These are phyloP conservation scores for Diadumene lineata DNA, from an alignment of 92 coral and sea anemone genomes.

Conservation along the genomic window DNA sequence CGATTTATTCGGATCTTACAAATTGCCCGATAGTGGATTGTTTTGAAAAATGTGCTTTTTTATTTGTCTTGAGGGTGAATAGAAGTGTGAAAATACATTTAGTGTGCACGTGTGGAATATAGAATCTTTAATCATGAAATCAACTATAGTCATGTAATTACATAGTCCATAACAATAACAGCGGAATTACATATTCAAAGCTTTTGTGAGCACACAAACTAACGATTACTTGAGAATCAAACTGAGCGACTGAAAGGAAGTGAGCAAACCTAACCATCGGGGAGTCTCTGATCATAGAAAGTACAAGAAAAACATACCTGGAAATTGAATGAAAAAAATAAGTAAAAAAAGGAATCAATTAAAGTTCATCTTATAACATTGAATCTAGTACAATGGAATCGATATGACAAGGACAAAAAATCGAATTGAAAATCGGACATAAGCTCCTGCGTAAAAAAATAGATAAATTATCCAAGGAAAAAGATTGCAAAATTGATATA, in stretches of 20 bases:
- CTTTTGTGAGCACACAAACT: slow-evolving; percentile 3
- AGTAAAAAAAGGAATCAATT: background rate
- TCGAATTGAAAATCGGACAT: too few species aligned
- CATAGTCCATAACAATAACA: slow-evolving; percentile 9
- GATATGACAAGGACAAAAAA: too few species aligned
- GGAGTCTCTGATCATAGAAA: background rate
- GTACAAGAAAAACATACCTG: background rate
- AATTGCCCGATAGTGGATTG: too few species aligned
- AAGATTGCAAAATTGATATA: too few species aligned
- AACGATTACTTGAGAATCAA: slow-evolving; percentile 3
- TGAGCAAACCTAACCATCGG: background rate
- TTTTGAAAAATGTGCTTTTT: slow-evolving; percentile 5
- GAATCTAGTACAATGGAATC: too few species aligned
- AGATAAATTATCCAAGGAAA: too few species aligned
- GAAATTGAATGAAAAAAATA: background rate
- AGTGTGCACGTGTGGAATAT: slow-evolving; percentile 22
- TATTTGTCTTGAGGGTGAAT: slow-evolving; percentile 15
- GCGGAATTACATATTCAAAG: background rate
- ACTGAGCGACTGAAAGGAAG: background rate
- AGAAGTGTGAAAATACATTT: slow-evolving; percentile 22
- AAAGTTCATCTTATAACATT: too few species aligned
- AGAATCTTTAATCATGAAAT: slow-evolving; percentile 23
- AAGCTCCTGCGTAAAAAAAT: too few species aligned
- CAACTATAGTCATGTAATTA: slow-evolving; percentile 24
- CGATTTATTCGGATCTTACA: too few species aligned